Base-by-base conservation (phyloP, 2,113 vertebrate species). In the Rhinolophus ferrumequinum region DNA sequence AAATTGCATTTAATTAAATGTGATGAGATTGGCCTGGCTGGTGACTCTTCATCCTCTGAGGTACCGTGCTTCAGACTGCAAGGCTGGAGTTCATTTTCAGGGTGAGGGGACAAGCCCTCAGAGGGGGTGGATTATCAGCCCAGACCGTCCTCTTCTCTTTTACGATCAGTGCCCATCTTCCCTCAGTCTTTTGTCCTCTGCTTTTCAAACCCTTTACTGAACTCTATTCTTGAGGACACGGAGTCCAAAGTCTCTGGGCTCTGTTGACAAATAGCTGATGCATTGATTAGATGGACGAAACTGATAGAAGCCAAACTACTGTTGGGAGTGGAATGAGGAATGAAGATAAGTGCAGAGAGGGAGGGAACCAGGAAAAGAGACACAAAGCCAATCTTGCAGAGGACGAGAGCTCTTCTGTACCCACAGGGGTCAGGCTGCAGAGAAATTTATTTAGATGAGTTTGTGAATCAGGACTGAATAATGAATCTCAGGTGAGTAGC, bases 231-330 rank as follows among this genome's bases (percentile, higher is more conserved):
- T 82, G 64, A 93, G 60, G 96, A 87, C 47, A 47, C 6, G 16
- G 58, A 84, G 41, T 70, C 33, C 76, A 91, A 86, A 73, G 64
- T 80, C n/a, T 38, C 70, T 9, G 72, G 58, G n/a, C 44, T 90
- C 38, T 77, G 77, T 22, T 80, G 88, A 95, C 82, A 95, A 88
- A 94, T n/a, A 96, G 82, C 62, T 94, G 93, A 93, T 70, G 15
- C 64, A 75, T 11, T 56, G 96, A 97, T 97, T 70, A 94, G 95
- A 96, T 94, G 86, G 66, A 44, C 21, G 50, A 11, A 79, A 79
- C 72, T 38, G 93, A 98, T 82, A 97, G 93, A 94, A 72, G 41
- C 15, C 52, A 66, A 89, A 47, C 83, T 50, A 11, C 80, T 86
- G 33, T 52, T 16, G 11, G 58, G 35, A 69, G 81, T 75, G 89